These are phyloP conservation scores for Philereme vetulata DNA, from an alignment of 2,888 invertebrate species.

Conservation along the genomic window DNA sequence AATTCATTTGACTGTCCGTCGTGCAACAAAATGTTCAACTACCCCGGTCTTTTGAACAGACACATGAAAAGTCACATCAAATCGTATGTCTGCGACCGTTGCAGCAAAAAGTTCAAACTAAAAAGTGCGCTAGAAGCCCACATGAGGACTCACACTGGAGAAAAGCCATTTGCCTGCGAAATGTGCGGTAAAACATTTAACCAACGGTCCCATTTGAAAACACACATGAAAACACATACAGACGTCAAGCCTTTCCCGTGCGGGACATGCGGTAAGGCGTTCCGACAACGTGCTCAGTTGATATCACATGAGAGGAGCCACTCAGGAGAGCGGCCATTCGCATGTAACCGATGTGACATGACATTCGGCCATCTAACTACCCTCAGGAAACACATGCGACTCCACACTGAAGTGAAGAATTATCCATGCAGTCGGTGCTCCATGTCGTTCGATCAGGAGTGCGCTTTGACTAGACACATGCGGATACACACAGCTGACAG, in stretches of 20 bases:
- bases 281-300: conserved; percentile 3
- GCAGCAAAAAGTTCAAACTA: conserved; percentile 13
- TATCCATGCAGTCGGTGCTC: conserved; percentile 4
- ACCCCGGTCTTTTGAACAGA: conserved; percentile 1
- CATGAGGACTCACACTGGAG: conserved; percentile 12
- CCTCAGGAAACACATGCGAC: conserved; percentile 6
- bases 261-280: conserved; percentile 1
- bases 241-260: conserved; percentile 5
- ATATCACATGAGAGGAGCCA: conserved; percentile 1
- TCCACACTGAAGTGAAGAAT: conserved; percentile 5
- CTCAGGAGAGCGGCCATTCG: conserved; percentile 5
- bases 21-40: conserved; percentile 12
- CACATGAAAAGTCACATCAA: conserved; percentile 7
- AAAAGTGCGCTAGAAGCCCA: conserved; percentile 13
- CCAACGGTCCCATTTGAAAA: conserved; percentile 5
- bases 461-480: not conserved
- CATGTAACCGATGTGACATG: conserved; percentile 7
- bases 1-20: not conserved
- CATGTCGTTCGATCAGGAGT: not conserved
- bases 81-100: conserved; percentile 9
- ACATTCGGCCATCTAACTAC: conserved; percentile 6
- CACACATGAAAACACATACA: conserved; percentile 5
- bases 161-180: conserved; percentile 15
- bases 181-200: conserved; percentile 11
- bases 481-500: conserved; percentile 4